Evolutionary conservation across 1,140 invertebrate genomes (phyloP).

Genomic region (Metaphire vulgaris): DNA sequence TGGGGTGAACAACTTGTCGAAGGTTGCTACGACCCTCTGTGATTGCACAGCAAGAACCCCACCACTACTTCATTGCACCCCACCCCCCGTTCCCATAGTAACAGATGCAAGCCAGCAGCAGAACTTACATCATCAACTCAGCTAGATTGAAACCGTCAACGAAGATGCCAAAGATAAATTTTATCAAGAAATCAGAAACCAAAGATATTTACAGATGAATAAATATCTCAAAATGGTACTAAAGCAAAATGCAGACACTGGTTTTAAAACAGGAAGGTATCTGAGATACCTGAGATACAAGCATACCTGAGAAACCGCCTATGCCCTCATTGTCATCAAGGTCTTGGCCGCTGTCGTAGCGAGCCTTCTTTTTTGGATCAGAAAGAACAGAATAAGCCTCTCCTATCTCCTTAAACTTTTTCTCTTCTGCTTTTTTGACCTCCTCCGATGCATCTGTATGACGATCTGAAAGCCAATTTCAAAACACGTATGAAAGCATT

Average conservation of each 20-base stretch:
- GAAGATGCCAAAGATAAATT: too few relatives aligned
- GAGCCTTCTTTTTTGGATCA: conserved; percentile 47
- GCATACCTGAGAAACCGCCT: conserved; percentile 10
- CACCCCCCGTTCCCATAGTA: too few relatives aligned
- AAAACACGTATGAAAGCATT: too few relatives aligned
- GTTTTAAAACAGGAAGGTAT: neutral
- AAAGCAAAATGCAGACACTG: neutral
- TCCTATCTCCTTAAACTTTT: conserved; percentile 54
- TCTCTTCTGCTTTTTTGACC: conserved; percentile 82
- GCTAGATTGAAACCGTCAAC: too few relatives aligned
- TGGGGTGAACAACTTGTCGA: too few relatives aligned
- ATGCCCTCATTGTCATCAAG: conserved; percentile 40
- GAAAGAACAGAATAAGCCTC: conserved; percentile 51
- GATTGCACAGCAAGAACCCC: too few relatives aligned
- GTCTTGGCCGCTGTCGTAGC: conserved; percentile 51
- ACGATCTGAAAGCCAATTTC: conserved; percentile 61
- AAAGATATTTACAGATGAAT: too few relatives aligned
- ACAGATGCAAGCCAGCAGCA: too few relatives aligned
- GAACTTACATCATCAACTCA: too few relatives aligned
- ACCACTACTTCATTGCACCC: too few relatives aligned
- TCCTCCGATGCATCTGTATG: conserved; percentile 76
- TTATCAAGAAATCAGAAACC: too few relatives aligned
- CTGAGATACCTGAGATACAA: neutral
- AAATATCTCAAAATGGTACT: conserved; percentile 28
- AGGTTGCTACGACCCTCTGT: too few relatives aligned